A percentile compares a stretch with the other conserved stretches of the same genome.
phyloP scores from a whole-genome alignment of 2,113 vertebrate species.

The Sakesphorus luctuosus region DNA sequence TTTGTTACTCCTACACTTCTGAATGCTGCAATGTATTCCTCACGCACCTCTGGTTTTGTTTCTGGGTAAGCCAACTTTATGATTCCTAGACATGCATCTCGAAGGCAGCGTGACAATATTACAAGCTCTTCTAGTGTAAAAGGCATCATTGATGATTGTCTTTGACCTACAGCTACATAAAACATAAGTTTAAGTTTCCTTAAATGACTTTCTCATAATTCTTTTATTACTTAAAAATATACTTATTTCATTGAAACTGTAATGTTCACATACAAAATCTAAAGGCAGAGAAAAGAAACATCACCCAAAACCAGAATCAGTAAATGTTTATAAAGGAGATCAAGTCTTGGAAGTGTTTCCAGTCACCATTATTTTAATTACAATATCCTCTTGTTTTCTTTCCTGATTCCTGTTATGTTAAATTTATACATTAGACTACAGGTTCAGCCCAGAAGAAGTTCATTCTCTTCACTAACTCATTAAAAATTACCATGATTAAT shows the following conservation, averaged over 20 bases:
- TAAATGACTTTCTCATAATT: background rate
- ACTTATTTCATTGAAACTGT: background rate
- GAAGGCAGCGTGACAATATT: constrained; percentile 89
- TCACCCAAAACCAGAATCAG: background rate
- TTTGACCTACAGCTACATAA: constrained; percentile 81
- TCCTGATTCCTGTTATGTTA: background rate
- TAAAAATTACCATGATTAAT: background rate
- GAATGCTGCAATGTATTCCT: constrained; percentile 92
- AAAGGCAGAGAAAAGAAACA: background rate
- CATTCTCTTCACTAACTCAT: background rate
- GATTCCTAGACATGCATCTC: constrained; percentile 95
- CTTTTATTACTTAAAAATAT: background rate
- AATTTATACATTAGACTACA: background rate
- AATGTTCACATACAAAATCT: background rate
- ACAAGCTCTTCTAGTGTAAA: constrained; percentile 92
- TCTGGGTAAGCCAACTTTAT: constrained; percentile 97
- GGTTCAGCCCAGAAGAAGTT: background rate
- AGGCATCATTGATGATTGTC: constrained; percentile 95
- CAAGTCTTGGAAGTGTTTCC: background rate
- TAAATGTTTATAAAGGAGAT: background rate
- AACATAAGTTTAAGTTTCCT: background rate
- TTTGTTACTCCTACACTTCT: constrained; percentile 91
- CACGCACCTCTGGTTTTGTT: constrained; percentile 91
- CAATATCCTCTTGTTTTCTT: background rate
- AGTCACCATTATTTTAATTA: background rate